Evolutionary conservation across 2,888 invertebrate species (phyloP).

Genomic region (Chloromyia formosa): DNA sequence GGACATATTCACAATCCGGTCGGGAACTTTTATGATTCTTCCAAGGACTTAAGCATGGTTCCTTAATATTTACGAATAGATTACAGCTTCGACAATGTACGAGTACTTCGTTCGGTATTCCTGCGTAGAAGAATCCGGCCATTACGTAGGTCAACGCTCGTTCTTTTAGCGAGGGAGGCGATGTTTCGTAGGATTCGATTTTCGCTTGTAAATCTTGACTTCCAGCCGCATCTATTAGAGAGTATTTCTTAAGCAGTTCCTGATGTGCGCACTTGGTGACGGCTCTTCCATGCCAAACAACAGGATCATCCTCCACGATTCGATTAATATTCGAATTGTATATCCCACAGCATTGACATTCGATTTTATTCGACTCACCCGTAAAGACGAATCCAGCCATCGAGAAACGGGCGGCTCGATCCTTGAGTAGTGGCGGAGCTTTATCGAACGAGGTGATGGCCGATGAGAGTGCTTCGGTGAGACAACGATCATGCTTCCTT

Average conservation of each 20-base stretch:
- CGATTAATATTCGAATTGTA: background rate
- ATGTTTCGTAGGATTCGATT: background rate
- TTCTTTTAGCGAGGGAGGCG: background rate
- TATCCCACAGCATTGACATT: background rate
- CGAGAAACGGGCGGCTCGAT: background rate
- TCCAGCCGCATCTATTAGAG: background rate
- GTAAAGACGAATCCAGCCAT: background rate
- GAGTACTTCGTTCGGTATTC: background rate
- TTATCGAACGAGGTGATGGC: background rate
- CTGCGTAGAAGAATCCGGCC: background rate
- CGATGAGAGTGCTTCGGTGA: background rate
- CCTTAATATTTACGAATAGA: background rate
- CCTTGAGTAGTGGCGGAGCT: background rate
- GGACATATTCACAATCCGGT: background rate
- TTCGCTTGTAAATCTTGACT: background rate
- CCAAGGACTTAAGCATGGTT: background rate
- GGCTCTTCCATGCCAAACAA: background rate
- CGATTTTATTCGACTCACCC: background rate
- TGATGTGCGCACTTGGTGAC: background rate
- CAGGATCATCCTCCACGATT: background rate
- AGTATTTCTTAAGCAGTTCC: background rate
- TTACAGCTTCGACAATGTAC: slow-evolving; percentile 5
- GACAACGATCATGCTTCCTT: background rate
- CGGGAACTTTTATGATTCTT: background rate
- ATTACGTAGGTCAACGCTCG: background rate